Conservation (phyloP, 2,888 invertebrate genomes). For the Amiota mariae region DNA sequence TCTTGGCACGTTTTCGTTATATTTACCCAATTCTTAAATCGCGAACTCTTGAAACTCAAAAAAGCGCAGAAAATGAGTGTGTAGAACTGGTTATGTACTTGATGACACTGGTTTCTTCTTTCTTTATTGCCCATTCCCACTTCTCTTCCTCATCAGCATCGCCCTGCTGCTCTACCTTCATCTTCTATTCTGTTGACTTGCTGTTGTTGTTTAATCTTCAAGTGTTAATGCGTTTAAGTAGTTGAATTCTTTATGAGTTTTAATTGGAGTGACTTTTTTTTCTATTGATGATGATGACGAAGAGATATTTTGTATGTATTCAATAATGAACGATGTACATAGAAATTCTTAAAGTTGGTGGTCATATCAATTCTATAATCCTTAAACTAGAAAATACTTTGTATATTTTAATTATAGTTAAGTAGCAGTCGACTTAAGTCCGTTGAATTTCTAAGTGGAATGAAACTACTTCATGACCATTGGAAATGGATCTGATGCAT, state of each 20-base stretch:
- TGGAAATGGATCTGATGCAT: too few species aligned
- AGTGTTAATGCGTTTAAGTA: slow-evolving; percentile 22
- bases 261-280: neutral
- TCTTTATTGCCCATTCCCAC: neutral
- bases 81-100: slow-evolving; percentile 19
- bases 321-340: too few species aligned
- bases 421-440: too few species aligned
- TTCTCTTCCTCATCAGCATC: neutral
- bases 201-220: neutral
- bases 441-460: too few species aligned
- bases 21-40: slow-evolving; percentile 32
- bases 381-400: too few species aligned
- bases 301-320: too few species aligned
- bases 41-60: slow-evolving; percentile 5
- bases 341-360: too few species aligned
- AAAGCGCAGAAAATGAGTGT: slow-evolving; percentile 3
- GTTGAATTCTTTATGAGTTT: slow-evolving; percentile 1
- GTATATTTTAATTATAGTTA: too few species aligned
- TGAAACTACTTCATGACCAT: too few species aligned
- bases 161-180: neutral
- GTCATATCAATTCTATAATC: too few species aligned
- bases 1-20: slow-evolving; percentile 35
- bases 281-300: too few species aligned
- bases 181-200: neutral
- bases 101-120: neutral